Evolutionary conservation across 2,888 invertebrate genomes (phyloP), one percentile per base, ranked within the genome.

Genomic region (Stenoptilia bipunctidactyla): DNA sequence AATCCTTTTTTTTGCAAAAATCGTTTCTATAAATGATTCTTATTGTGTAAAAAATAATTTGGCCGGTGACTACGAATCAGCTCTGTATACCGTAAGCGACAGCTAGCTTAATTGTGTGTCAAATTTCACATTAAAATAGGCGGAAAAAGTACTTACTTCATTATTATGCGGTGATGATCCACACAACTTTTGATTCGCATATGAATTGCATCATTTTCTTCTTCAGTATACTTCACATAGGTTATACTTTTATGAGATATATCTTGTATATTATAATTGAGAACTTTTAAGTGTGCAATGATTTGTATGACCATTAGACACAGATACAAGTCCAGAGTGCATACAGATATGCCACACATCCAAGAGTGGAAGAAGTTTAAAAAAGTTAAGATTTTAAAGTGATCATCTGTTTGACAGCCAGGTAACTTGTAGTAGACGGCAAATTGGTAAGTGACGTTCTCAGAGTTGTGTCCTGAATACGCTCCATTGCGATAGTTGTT

Each of bases 221-320:
- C 33, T 9, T 33, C 25, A 14, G 25, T 35, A n/a, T 20, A 35
- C 6, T 5, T 20, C 4, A 3, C 20, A 20, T 8, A 5, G 20
- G 8, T 20, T 3, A 3, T 5, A 20, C 8, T 15, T 10, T 10
- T 15, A 20, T 15, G 2, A 1, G 20, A 1, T 13, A n/a, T 3
- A n/a, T n/a, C 5, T 30, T 35, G 38, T 10, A 45, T 20, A 27
- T 38, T 45, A 3, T 37, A 34, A 13, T 30, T 37, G 10, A 45
- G 15, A n/a, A 45, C 13, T 13, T 34, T 14, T n/a, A 42, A 34
- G 15, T 45, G 42, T 1, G 40, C 45, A 20, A 45, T 45, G 13
- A 45, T 42, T 40, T 45, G 45, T 15, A 45, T 42, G 15, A 45
- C 33, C 40, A 45, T 42, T 8, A 42, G 13, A 1, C 27, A 38